A percentile compares a stretch with the other conserved stretches of the same genome.
Conservation (phyloP, 2,888 invertebrate genomes). For the Luffia ferchaultella region DNA sequence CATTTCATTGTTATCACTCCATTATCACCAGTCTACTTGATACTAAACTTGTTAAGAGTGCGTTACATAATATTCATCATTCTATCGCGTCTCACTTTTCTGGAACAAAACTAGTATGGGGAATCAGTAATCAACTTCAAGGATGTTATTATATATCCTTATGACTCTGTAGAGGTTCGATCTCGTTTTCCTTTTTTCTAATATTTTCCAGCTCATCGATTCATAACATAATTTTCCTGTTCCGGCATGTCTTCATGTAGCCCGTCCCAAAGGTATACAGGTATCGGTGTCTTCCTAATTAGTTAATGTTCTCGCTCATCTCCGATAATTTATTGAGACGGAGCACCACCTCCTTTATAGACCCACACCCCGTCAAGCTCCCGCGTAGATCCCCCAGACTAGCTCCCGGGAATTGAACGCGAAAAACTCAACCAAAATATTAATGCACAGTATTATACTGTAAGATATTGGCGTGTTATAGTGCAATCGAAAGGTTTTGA, state of each 20-base stretch:
- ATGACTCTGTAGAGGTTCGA: too few species aligned
- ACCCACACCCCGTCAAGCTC: constrained; percentile 14
- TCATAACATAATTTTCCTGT: too few species aligned
- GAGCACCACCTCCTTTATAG: constrained; percentile 32
- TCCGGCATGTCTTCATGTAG: background rate
- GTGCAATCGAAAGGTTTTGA: constrained; percentile 23
- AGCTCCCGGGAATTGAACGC: constrained; percentile 51
- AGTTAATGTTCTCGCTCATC: constrained; percentile 62
- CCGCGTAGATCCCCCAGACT: constrained; percentile 21
- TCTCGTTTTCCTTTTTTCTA: too few species aligned
- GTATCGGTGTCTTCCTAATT: constrained; percentile 55
- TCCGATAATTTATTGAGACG: constrained; percentile 63
- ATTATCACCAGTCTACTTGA: too few species aligned
- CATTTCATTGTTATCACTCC: too few species aligned
- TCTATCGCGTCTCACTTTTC: too few species aligned
- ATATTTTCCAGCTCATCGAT: too few species aligned
- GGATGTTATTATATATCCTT: too few species aligned
- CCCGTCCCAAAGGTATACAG: constrained; percentile 18
- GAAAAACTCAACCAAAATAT: constrained; percentile 66
- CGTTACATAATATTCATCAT: too few species aligned
- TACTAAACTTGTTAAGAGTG: too few species aligned
- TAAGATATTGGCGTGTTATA: constrained; percentile 46
- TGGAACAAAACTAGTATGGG: too few species aligned
- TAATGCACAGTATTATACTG: constrained; percentile 46
- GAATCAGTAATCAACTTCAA: too few species aligned